Base-by-base conservation (phyloP, 2,113 vertebrate species). In the Aythya baeri region DNA sequence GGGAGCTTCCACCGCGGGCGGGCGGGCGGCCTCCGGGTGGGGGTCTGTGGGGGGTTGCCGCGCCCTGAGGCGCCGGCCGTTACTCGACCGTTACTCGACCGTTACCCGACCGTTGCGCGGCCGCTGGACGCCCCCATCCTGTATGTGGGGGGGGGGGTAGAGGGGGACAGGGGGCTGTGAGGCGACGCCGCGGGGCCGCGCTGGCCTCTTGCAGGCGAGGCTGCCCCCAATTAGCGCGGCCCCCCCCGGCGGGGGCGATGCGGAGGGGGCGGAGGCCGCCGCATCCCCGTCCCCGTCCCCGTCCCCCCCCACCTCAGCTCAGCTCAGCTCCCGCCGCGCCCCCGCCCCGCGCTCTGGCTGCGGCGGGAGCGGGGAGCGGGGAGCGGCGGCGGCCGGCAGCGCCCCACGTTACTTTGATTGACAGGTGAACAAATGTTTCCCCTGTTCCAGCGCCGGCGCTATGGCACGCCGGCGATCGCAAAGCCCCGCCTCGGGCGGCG, bases 371-470 rank as follows among this genome's bases (percentile, higher is more conserved):
- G 20, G 46, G 72, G 63, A 29, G 57, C 80, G 2, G 80, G 41
- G 41, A 41, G 41, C 80, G 2, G 80, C 84, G 13, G 85, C 81
- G 21, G 89, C 83, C 75, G 86, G 91, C 90, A 65, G 93, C 91
- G 76, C 55, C 98, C 98, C 99, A 99, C 99, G 99, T 99, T 99
- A 99, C 98, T 99, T 99, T 99, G 99, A 99, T 98, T 99, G 99
- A 99, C 99, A 98, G 98, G 84, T 96, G 96, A 98, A 98, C 98
- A 98, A 98, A 98, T 97, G 98, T 98, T 98, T 98, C 98, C 95
- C 96, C 96, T 98, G 98, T 98, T 98, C 98, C 96, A 98, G 96
- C 93, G 98, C 98, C 98, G 96, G 97, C 97, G 98, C 98, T 96
- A 89, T 96, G 98, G 96, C 98, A 97, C 96, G 58, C 94, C 97